Percentiles rank a stretch among this genome's conserved stretches.
phyloP scores from a whole-genome alignment of 2,797 vertebrate genomes.

The Pangasius sanitwongsei region DNA sequence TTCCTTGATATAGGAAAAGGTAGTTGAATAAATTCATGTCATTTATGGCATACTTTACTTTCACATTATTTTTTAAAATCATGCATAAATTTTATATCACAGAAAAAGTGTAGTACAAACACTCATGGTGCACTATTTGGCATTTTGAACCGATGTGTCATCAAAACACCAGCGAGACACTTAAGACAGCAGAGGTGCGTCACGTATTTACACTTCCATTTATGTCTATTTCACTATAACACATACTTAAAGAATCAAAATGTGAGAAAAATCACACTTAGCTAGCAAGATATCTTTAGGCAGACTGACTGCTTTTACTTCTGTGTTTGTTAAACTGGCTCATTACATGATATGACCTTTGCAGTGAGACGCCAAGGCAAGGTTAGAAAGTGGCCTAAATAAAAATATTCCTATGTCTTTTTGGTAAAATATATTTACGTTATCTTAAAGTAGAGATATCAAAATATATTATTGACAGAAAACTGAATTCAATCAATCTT shows the following conservation, averaged over 20 bases:
- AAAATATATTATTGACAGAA: not conserved
- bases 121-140: not conserved
- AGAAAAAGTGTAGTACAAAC: not conserved
- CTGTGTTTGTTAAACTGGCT: not conserved
- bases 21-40: not conserved
- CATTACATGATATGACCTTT: not conserved
- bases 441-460: not conserved
- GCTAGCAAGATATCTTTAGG: slow-evolving; percentile 11
- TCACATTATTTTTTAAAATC: not conserved
- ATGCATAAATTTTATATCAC: not conserved
- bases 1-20: not conserved
- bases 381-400: not conserved
- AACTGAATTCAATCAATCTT: not conserved
- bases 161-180: not conserved
- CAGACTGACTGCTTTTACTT: not conserved
- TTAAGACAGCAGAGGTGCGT: not conserved
- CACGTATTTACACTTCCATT: slow-evolving; percentile 15
- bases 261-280: slow-evolving; percentile 26
- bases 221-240: slow-evolving; percentile 12
- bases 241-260: slow-evolving; percentile 23
- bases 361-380: not conserved
- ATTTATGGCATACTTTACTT: not conserved
- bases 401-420: not conserved
- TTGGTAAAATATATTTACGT: not conserved
- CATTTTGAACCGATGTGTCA: not conserved